Base-by-base conservation (phyloP, 2,113 vertebrate genomes). In the Vombatus ursinus region DNA sequence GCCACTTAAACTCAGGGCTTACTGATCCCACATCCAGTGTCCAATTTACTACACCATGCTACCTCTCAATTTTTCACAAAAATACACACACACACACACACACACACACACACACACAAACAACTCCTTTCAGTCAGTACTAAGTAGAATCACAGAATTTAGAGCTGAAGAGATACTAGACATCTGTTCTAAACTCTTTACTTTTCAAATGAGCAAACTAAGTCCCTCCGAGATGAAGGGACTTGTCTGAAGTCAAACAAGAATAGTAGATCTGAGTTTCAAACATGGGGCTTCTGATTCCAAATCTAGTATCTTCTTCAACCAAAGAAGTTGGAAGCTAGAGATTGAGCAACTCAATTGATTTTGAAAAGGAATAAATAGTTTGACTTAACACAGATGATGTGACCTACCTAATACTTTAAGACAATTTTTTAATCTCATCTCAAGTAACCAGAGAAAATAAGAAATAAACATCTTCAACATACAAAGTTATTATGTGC, bases 381-480 rank as follows among this genome's bases (percentile, higher is more conserved):
- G 0, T 12, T 89, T 95, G 0, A 0, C 22, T 96, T 24, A 92
- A 77, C 6, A 19, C 48, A 51, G 61, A 52, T 95, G 61, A 52
- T 95, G 3, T 92, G 95, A 93, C 92, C 37, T 92, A 51, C 25
- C n/a, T 57, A 19, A 92, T 52, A 84, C 1, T 89, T 22, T 19
- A 44, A 92, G 95, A n/a, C n/a, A n/a, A n/a, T n/a, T 49, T 97
- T 47, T 37, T 96, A 94, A 84, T 84, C 94, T 91, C 51, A 95
- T 96, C 90, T 94, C 96, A 97, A 68, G 92, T 91, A 95, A 95
- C 94, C 94, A 97, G 91, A 92, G 44, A 96, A 96, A 98, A 22
- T 57, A 50, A 97, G 49, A 48, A 95, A 92, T 31, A 91, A 84
- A 84, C 9, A 68, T 44, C 94, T 50, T 44, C 92, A 96, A 84